A percentile compares a stretch with the other conserved stretches of the same genome.
phyloP scores from a whole-genome alignment of 2,888 invertebrate genomes.

The Drosophila lacicola region DNA sequence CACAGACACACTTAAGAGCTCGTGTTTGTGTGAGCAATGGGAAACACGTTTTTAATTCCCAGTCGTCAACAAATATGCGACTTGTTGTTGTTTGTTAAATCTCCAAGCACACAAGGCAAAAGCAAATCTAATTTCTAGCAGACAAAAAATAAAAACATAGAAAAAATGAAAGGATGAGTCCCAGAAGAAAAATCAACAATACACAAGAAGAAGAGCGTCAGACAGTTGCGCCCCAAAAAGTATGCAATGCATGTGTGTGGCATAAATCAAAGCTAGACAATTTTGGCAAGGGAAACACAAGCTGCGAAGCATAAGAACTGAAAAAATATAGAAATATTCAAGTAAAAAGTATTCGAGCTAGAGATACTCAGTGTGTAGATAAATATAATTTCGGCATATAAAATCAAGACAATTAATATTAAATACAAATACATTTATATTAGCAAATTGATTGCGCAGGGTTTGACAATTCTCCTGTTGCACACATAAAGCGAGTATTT shows the following conservation, averaged over 20 bases:
- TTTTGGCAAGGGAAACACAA: conserved; percentile 75
- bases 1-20: conserved; percentile 4
- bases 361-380: conserved; percentile 7
- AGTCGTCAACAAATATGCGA: conserved; percentile 60
- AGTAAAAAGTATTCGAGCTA: neutral
- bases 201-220: conserved; percentile 34
- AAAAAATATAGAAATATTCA: conserved; percentile 14
- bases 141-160: conserved; percentile 46
- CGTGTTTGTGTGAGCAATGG: conserved; percentile 26
- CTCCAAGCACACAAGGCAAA: conserved; percentile 51
- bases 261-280: conserved; percentile 80
- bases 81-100: conserved; percentile 48
- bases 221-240: conserved; percentile 70
- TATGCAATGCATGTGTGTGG: conserved; percentile 79
- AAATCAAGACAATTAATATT: too few species aligned
- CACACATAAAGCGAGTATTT: too few species aligned
- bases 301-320: conserved; percentile 52
- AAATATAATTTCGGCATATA: too few species aligned
- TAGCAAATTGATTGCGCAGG: too few species aligned
- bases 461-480: too few species aligned
- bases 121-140: conserved; percentile 73
- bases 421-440: too few species aligned
- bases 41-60: conserved; percentile 73
- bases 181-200: conserved; percentile 50
- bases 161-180: conserved; percentile 44